These are phyloP conservation scores for Prostheceraeus crozeri DNA, from an alignment of 2,888 invertebrate species.

Conservation along the genomic window DNA sequence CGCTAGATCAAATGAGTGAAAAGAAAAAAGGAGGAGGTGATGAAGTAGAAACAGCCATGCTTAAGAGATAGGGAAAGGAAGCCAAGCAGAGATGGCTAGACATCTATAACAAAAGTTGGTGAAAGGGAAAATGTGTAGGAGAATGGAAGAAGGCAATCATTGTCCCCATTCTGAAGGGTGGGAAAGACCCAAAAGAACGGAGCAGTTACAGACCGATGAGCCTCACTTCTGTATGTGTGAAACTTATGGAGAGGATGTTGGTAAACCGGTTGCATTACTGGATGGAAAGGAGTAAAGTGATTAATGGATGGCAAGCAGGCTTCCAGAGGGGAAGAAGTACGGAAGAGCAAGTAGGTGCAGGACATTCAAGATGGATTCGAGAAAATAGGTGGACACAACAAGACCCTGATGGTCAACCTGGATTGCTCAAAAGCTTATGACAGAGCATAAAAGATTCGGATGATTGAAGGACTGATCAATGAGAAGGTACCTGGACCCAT, in stretches of 20 bases:
- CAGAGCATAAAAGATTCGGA: neutral
- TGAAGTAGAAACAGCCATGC: neutral
- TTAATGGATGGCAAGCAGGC: slow-evolving; percentile 26
- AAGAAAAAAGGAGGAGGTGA: slow-evolving; percentile 25
- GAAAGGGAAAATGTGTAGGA: slow-evolving; percentile 2
- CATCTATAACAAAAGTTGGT: slow-evolving; percentile 16
- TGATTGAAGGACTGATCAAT: slow-evolving; percentile 3
- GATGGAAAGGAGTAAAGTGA: slow-evolving; percentile 18
- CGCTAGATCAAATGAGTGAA: neutral
- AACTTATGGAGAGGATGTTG: neutral
- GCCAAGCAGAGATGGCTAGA: slow-evolving; percentile 9
- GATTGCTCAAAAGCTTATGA: slow-evolving; percentile 19
- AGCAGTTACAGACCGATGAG: slow-evolving; percentile 11
- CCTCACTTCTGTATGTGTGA: neutral
- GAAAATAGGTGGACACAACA: neutral
- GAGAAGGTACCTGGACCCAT: slow-evolving; percentile 13
- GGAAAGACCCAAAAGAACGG: slow-evolving; percentile 1
- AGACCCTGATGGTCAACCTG: slow-evolving; percentile 18
- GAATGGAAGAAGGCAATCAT: slow-evolving; percentile 24
- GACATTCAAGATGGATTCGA: slow-evolving; percentile 16
- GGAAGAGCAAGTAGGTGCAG: slow-evolving; percentile 26
- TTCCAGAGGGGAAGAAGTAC: slow-evolving; percentile 12
- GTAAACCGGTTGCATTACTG: neutral
- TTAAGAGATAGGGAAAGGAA: neutral
- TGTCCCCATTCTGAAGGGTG: slow-evolving; percentile 1